Evolutionary conservation across 2,797 vertebrate species (phyloP).

Genomic region (Lutjanus campechanus): DNA sequence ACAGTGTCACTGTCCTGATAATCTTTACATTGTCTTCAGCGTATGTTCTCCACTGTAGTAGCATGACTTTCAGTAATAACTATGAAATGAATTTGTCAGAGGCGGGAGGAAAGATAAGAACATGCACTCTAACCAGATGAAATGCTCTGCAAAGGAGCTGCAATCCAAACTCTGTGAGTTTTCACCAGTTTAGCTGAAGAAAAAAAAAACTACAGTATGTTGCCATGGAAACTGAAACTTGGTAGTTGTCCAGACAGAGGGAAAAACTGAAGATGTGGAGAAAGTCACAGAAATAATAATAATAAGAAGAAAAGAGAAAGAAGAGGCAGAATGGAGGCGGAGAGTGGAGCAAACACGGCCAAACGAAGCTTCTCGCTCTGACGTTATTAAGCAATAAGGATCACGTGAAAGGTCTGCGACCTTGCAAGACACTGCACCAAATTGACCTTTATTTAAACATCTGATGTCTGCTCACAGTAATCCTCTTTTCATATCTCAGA

Average conservation of each 20-base stretch:
- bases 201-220: constrained; percentile 47
- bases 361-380: not conserved
- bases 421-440: not conserved
- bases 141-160: constrained; percentile 42
- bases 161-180: constrained; percentile 34
- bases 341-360: constrained; percentile 5
- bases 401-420: not conserved
- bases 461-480: constrained; percentile 22
- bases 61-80: constrained; percentile 9
- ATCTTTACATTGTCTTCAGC: not conserved
- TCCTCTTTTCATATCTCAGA: constrained; percentile 32
- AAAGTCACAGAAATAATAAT: constrained; percentile 28
- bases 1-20: not conserved
- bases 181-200: constrained; percentile 48
- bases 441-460: constrained; percentile 37
- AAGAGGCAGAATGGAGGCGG: not conserved
- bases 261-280: constrained; percentile 48
- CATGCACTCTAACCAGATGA: constrained; percentile 44
- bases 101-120: constrained; percentile 26
- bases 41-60: not conserved
- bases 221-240: constrained; percentile 78
- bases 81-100: constrained; percentile 17
- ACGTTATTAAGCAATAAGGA: not conserved
- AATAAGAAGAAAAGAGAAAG: not conserved
- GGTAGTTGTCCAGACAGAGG: constrained; percentile 48